These are phyloP conservation scores for Hormaphis cornu DNA, from an alignment of 1,140 invertebrate species.

Conservation along the genomic window DNA sequence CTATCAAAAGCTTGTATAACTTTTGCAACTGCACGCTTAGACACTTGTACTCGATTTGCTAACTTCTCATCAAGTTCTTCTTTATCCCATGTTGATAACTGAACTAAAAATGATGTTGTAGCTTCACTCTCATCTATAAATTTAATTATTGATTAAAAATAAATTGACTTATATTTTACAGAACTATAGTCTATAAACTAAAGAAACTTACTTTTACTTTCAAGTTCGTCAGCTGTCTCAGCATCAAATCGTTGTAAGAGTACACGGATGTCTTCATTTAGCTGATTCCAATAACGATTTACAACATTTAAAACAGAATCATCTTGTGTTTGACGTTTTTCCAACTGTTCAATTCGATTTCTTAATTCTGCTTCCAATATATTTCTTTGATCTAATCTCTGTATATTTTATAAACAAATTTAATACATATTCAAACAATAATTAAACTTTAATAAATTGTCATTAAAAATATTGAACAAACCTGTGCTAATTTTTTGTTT, in stretches of 20 bases:
- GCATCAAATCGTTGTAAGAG: conserved; percentile 92
- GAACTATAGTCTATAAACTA: neutral
- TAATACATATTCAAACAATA: no score
- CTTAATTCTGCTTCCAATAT: conserved; percentile 79
- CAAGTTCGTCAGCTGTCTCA: conserved; percentile 90
- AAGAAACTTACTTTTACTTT: conserved; percentile 69
- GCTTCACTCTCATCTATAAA: conserved; percentile 87
- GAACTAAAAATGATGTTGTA: conserved; percentile 89
- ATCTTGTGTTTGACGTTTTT: conserved; percentile 93
- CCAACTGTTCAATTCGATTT: conserved; percentile 89
- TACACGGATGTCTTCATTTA: conserved; percentile 93
- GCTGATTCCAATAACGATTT: conserved; percentile 95
- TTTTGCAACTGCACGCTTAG: conserved; percentile 87
- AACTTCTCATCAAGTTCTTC: conserved; percentile 93
- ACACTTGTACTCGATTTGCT: conserved; percentile 85
- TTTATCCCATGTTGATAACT: conserved; percentile 96
- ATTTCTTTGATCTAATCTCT: conserved; percentile 83
- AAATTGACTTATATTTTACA: neutral
- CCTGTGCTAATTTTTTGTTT: conserved; percentile 91
- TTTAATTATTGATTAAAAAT: conserved; percentile 34
- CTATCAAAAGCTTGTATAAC: conserved; percentile 93
- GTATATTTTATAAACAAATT: conserved; percentile 36
- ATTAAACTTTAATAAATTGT: neutral
- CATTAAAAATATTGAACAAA: conserved; percentile 38
- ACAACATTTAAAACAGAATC: conserved; percentile 96